These are phyloP conservation scores for Lates japonicus DNA, from an alignment of 2,797 vertebrate genomes.

Conservation along the genomic window DNA sequence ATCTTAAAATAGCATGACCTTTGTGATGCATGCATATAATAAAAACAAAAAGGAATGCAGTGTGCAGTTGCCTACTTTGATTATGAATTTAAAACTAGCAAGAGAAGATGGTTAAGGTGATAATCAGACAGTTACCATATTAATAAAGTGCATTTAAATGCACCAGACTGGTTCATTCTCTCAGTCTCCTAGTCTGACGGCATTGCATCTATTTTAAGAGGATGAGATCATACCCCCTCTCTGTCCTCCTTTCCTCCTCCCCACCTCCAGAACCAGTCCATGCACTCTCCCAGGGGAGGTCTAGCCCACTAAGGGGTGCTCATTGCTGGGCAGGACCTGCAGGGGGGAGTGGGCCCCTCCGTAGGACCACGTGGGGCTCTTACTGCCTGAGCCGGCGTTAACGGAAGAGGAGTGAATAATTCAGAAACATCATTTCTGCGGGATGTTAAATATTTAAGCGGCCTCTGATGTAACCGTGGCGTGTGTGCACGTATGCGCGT, in stretches of 20 bases:
- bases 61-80: background rate
- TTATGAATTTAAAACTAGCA: background rate
- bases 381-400: constrained; percentile 66
- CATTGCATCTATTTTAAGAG: constrained; percentile 78
- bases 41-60: background rate
- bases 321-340: constrained; percentile 67
- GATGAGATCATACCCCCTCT: constrained; percentile 79
- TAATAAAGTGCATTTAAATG: constrained; percentile 20
- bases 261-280: constrained; percentile 63
- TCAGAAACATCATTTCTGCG: constrained; percentile 79
- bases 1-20: background rate
- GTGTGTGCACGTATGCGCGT: constrained; percentile 28
- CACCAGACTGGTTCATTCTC: constrained; percentile 46
- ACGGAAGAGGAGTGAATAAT: constrained; percentile 82
- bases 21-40: background rate
- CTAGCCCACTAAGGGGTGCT: constrained; percentile 74
- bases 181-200: constrained; percentile 75
- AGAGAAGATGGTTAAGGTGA: background rate
- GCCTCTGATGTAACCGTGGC: constrained; percentile 80
- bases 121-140: constrained; percentile 20
- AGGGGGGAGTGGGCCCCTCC: constrained; percentile 68
- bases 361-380: constrained; percentile 79
- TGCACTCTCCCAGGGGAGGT: constrained; percentile 72
- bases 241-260: constrained; percentile 52
- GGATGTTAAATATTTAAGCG: constrained; percentile 81